phyloP scores from a whole-genome alignment of 2,888 invertebrate genomes.

The Corythucha ciliata region DNA sequence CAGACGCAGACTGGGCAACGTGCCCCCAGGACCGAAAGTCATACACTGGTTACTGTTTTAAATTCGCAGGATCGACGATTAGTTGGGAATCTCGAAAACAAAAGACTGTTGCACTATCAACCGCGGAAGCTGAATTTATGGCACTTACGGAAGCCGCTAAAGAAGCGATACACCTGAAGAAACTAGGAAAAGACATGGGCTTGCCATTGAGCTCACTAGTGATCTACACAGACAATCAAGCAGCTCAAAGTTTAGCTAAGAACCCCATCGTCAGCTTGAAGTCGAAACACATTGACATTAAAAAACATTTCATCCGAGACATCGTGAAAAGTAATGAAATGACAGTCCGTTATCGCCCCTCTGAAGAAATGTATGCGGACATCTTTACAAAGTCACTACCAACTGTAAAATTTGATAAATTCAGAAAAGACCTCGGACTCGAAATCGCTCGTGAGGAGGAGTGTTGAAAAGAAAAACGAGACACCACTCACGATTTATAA shows the following conservation, averaged over 20 bases:
- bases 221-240: conserved; percentile 2
- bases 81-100: conserved; percentile 14
- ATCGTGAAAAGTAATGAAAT: conserved; percentile 3
- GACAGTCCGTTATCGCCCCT: conserved; percentile 7
- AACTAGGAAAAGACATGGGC: neutral
- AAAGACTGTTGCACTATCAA: conserved; percentile 1
- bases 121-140: neutral
- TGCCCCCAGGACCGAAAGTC: conserved; percentile 18
- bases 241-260: conserved; percentile 1
- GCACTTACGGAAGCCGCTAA: neutral
- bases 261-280: conserved; percentile 9
- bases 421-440: no score
- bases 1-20: conserved; percentile 33
- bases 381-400: conserved; percentile 12
- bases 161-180: conserved; percentile 7
- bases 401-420: no score
- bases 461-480: no score
- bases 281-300: conserved; percentile 8
- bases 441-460: no score
- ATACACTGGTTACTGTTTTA: conserved; percentile 7
- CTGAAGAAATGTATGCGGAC: conserved; percentile 16
- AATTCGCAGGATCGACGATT: neutral
- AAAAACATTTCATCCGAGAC: conserved; percentile 1
- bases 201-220: neutral
- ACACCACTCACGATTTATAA: no score